Evolutionary conservation across 2,797 vertebrate genomes (phyloP), one percentile per base, ranked within the genome.

Genomic region (Linurgus olivaceus): DNA sequence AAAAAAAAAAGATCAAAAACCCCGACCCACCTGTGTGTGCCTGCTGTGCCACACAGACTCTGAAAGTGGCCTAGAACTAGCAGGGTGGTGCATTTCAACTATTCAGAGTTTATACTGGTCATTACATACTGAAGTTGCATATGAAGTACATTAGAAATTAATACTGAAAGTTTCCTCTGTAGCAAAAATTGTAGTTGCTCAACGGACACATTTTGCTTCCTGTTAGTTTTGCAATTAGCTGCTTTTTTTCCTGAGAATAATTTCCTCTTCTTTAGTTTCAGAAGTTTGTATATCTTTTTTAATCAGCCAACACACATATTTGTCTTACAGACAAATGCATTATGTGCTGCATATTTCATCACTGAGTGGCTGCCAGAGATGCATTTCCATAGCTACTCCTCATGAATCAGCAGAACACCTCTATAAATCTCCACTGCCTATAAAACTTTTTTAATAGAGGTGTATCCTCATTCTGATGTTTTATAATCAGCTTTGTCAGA

Each of bases 341-440:
- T 80, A 48, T 74, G 40, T 52, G 80, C 75, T 92, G 45, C 72
- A 44, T 91, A 95, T 90, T 96, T 96, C 79, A 94, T 83, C 78
- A 24, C 62, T 82, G 88, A 93, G 44, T 92, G 74, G 45, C 88
- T 96, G 94, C 77, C 83, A 90, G 76, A 93, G 94, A 94, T 93
- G 72, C 89, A 95, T 96, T 96, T 96, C 80, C 74, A 65, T 85
- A 90, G 67, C 80, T 84, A 42, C 50, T 88, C 72, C 88, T 93
- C 86, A 93, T 95, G 90, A 95, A 95, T 97, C 96, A 95, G 81
- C 90, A 96, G 63, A 84, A 88, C n/a, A 61, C 59, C 44, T 74
- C 92, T 88, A 76, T 96, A 96, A 94, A 95, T 96, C 92, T 91
- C 92, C n/a, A 47, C 48, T 71, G 45, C 28, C 19, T 74, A 26